Evolutionary conservation across 2,888 invertebrate species (phyloP), one percentile per base, ranked within the genome.

Genomic region (Stomorhina lunata): DNA sequence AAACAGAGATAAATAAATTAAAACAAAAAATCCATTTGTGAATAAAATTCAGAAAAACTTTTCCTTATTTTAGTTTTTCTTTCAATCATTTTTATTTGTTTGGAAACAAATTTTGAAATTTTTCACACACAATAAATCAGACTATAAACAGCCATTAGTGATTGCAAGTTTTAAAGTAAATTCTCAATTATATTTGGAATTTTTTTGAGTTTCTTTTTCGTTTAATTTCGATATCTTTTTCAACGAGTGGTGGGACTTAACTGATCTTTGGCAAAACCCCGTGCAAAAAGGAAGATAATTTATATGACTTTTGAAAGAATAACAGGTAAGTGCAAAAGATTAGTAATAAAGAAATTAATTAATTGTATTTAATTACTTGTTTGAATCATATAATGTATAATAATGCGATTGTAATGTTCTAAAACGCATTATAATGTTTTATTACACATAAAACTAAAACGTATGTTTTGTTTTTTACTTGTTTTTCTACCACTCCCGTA

Each of bases 301-400:
- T 97, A 97, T 97, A 97, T 97, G 97, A 96, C 96, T 96, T 96
- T 96, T 96, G 96, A 95, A 96, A 95, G 95, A 95, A 95, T 94
- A 94, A 95, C 94, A 95, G 96, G 96, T 96, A 91, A 95, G 95
- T 93, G 83, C 17, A 40, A 12, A n/a, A 12, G 1, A 10, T n/a
- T n/a, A n/a, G n/a, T n/a, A n/a, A n/a, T n/a, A n/a, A n/a, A n/a
- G n/a, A 3, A 4, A 22, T 20, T 48, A 22, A 48, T 4, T 22
- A 20, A 20, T 12, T 37, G 12, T 37, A 10, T 48, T 50, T 2
- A 7, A 25, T 50, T 50, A 25, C 25, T 50, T 50, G 7, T 50
- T 37, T 37, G 2, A n/a, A n/a, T n/a, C n/a, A n/a, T n/a, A n/a
- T n/a, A n/a, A n/a, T n/a, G n/a, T n/a, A n/a, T n/a, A n/a, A n/a